Evolutionary conservation across 1,140 invertebrate species (phyloP).

Genomic region (Chrysomallon squamiferum): DNA sequence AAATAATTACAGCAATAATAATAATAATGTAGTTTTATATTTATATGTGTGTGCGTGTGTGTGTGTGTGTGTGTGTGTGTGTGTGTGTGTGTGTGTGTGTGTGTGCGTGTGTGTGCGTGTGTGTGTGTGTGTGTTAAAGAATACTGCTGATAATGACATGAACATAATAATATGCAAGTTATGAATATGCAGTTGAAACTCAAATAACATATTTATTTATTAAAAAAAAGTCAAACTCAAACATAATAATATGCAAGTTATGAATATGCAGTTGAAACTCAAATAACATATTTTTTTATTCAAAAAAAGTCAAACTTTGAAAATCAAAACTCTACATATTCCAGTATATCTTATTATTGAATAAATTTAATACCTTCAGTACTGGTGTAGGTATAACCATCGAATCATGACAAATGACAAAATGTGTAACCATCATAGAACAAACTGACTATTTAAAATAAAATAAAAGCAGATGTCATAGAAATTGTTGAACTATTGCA

Average conservation of each 20-base stretch:
- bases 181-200: not conserved
- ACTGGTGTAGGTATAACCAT: not conserved
- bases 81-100: too few species aligned
- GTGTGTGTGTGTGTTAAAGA: not conserved
- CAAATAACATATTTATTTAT: not conserved
- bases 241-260: not conserved
- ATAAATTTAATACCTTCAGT: too few species aligned
- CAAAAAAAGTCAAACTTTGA: too few species aligned
- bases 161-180: not conserved
- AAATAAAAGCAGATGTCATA: not conserved
- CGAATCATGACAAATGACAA: not conserved
- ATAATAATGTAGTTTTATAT: too few species aligned
- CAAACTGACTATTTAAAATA: not conserved
- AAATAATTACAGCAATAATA: too few species aligned
- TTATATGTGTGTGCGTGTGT: too few species aligned
- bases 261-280: not conserved
- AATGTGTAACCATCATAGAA: not conserved
- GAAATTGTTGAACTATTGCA: not conserved
- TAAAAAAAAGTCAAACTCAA: not conserved
- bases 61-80: too few species aligned
- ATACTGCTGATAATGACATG: too few species aligned
- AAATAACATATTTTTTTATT: not conserved
- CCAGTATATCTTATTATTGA: too few species aligned
- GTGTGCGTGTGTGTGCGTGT: conserved; percentile 1
- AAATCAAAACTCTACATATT: too few species aligned